phyloP scores from a whole-genome alignment of 2,113 vertebrate species.

The Thunnus maccoyii region DNA sequence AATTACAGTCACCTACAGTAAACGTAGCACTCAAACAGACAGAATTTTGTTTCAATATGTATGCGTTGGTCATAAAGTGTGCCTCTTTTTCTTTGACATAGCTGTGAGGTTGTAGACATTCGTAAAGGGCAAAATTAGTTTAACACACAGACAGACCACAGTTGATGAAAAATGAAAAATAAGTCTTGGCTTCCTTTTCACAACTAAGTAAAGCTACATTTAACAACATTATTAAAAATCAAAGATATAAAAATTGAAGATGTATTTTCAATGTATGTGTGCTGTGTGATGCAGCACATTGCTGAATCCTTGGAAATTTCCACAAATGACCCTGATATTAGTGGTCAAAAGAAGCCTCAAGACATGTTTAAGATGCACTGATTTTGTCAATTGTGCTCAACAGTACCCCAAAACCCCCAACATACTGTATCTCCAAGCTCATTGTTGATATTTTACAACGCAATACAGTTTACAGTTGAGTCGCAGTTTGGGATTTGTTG shows the following conservation, averaged over 20 bases:
- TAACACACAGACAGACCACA: slow-evolving; percentile 2
- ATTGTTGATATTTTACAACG: neutral
- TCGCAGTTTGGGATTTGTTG: neutral
- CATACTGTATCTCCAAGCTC: too few species aligned
- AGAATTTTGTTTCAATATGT: slow-evolving; percentile 9
- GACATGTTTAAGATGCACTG: neutral
- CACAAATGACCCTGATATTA: neutral
- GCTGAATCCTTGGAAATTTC: too few species aligned
- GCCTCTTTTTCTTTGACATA: slow-evolving; percentile 43
- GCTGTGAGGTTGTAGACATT: slow-evolving; percentile 25
- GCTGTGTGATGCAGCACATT: neutral
- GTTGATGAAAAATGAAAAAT: slow-evolving; percentile 1
- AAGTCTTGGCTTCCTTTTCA: slow-evolving; percentile 8
- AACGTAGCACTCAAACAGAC: slow-evolving; percentile 38
- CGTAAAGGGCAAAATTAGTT: neutral
- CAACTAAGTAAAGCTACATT: neutral
- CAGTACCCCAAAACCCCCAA: neutral
- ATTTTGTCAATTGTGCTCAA: neutral
- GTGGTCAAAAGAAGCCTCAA: slow-evolving; percentile 14
- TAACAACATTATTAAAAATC: slow-evolving; percentile 38
- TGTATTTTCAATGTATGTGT: neutral
- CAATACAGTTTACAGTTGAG: neutral
- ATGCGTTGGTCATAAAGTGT: slow-evolving; percentile 46
- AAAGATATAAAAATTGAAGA: slow-evolving; percentile 14
- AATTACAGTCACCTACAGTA: slow-evolving; percentile 18